These are phyloP conservation scores for Lepidurus apus DNA, from an alignment of 1,140 invertebrate genomes.

Conservation along the genomic window DNA sequence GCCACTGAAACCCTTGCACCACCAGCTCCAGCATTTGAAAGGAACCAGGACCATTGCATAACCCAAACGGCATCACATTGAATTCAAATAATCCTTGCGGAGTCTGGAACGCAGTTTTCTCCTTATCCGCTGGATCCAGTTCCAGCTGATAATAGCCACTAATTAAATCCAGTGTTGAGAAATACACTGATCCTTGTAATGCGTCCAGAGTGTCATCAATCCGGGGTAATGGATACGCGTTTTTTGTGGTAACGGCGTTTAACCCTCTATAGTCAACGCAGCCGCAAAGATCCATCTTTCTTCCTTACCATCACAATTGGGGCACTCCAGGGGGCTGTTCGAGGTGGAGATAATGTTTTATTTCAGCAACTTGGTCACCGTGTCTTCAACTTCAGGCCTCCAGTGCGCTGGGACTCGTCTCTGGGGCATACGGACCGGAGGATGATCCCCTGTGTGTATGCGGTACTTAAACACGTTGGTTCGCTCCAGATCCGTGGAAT, in stretches of 20 bases:
- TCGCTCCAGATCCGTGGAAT: neutral
- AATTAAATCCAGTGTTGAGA: conserved; percentile 44
- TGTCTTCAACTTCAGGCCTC: neutral
- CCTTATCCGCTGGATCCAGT: conserved; percentile 40
- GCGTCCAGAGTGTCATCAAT: conserved; percentile 44
- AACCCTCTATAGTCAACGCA: conserved; percentile 46
- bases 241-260: conserved; percentile 42
- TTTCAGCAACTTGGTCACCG: neutral
- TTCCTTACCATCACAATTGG: conserved; percentile 43
- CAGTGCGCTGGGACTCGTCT: neutral
- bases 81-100: too few species aligned
- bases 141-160: conserved; percentile 48
- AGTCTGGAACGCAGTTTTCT: conserved; percentile 40
- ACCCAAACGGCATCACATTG: too few species aligned
- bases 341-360: neutral
- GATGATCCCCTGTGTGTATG: neutral
- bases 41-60: too few species aligned
- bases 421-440: neutral
- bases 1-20: conserved; percentile 38
- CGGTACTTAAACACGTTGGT: neutral
- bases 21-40: conserved; percentile 42
- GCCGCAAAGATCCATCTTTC: conserved; percentile 40
- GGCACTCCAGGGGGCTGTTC: conserved; percentile 39
- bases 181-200: conserved; percentile 39
- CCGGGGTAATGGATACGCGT: conserved; percentile 47